A percentile compares a stretch with the other conserved stretches of the same genome.
These are phyloP conservation scores for Ephialtes manifestator DNA, from an alignment of 2,888 invertebrate genomes.

Conservation along the genomic window DNA sequence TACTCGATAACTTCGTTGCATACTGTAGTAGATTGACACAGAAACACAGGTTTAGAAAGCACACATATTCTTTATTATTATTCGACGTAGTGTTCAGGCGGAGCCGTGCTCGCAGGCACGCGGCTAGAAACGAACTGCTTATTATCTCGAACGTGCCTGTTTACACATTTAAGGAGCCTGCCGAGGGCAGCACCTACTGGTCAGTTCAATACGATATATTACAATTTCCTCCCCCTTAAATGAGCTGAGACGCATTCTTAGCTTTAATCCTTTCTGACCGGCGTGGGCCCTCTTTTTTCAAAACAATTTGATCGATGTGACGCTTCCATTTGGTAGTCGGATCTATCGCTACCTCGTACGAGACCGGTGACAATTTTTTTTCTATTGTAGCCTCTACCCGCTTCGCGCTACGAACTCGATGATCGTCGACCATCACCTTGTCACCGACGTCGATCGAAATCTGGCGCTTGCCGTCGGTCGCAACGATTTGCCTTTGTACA, in stretches of 20 bases:
- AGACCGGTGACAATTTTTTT: conserved; percentile 4
- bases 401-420: not conserved
- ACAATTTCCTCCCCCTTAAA: conserved; percentile 3
- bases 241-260: not conserved
- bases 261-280: not conserved
- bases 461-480: not conserved
- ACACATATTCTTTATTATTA: no score
- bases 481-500: not conserved
- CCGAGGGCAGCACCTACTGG: not conserved
- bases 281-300: not conserved
- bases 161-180: no score
- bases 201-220: not conserved
- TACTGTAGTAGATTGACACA: no score
- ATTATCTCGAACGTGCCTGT: no score
- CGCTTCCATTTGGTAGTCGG: not conserved
- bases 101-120: no score
- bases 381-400: not conserved
- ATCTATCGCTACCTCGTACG: not conserved
- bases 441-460: not conserved
- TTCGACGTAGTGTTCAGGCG: no score
- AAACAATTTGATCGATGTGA: not conserved
- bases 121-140: no score
- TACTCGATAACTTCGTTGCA: no score
- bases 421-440: not conserved
- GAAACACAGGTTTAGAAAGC: no score